Evolutionary conservation across 2,888 invertebrate species (phyloP).

Genomic region (Rhorus exstirpatorius): DNA sequence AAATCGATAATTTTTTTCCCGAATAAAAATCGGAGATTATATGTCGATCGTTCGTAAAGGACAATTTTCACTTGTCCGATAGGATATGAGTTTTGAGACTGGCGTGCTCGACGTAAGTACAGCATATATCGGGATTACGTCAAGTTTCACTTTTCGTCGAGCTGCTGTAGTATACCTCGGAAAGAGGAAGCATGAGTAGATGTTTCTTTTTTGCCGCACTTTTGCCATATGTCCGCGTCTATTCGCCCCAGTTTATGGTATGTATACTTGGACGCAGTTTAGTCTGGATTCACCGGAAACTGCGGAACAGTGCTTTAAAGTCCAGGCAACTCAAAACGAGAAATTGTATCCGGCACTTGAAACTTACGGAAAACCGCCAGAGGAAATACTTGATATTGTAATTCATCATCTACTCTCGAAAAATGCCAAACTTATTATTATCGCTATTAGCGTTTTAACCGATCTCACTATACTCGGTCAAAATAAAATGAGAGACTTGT

Average conservation of each 20-base stretch:
- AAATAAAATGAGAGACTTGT: background rate
- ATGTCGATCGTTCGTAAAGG: background rate
- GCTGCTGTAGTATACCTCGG: constrained; percentile 8
- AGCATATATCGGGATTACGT: constrained; percentile 6
- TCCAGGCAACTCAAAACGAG: constrained; percentile 13
- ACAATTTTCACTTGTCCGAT: constrained; percentile 30
- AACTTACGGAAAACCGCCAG: constrained; percentile 18
- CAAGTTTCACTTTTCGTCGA: constrained; percentile 26
- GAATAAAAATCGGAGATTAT: background rate
- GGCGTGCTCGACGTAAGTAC: background rate
- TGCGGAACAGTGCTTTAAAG: constrained; percentile 18
- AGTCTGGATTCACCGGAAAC: constrained; percentile 23
- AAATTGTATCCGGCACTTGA: constrained; percentile 21
- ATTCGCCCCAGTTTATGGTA: constrained; percentile 26
- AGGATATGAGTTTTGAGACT: constrained; percentile 8
- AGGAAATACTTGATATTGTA: constrained; percentile 33
- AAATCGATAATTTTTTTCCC: constrained; percentile 30
- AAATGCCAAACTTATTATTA: constrained; percentile 35
- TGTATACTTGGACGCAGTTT: constrained; percentile 19
- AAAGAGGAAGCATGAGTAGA: constrained; percentile 14
- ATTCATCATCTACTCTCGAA: constrained; percentile 14
- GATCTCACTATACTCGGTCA: no score
- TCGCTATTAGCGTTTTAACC: no score
- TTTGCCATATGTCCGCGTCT: constrained; percentile 8
- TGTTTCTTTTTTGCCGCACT: constrained; percentile 20